Conservation (phyloP, 2,888 invertebrate genomes). For the Andricus curvator region DNA sequence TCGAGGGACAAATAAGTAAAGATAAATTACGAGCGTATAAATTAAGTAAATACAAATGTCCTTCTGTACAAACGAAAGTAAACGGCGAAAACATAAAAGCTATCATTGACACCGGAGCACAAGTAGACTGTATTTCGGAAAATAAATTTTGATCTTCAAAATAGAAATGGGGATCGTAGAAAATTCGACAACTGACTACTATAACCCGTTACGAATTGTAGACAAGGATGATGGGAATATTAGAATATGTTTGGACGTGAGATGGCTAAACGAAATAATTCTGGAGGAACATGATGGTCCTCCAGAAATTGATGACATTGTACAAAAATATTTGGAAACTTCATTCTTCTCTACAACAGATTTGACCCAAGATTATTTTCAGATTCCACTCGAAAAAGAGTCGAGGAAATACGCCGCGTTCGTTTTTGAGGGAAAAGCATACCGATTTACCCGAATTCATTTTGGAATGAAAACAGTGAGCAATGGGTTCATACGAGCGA, state of each 20-base stretch:
- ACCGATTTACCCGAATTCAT: conserved; percentile 1
- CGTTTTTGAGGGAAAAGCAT: conserved; percentile 39
- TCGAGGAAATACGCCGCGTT: conserved; percentile 42
- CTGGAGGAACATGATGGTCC: conserved; percentile 38
- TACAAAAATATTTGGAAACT: conserved; percentile 35
- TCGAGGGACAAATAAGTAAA: too few species aligned
- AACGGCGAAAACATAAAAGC: background rate
- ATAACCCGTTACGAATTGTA: conserved; percentile 19
- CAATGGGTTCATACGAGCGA: background rate
- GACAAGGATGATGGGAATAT: conserved; percentile 32
- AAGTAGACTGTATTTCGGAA: background rate
- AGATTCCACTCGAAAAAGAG: conserved; percentile 30
- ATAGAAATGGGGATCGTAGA: conserved; percentile 29
- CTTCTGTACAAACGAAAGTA: background rate
- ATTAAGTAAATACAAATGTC: background rate
- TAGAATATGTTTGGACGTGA: conserved; percentile 25
- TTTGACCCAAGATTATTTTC: conserved; percentile 42
- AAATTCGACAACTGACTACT: conserved; percentile 34
- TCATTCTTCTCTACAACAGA: conserved; percentile 39
- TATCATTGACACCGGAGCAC: background rate
- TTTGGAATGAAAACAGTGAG: background rate
- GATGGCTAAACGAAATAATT: conserved; percentile 33
- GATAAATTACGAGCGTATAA: too few species aligned
- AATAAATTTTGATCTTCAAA: background rate
- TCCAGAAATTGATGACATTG: conserved; percentile 31